These are phyloP conservation scores for Oryzias dopingdopingensis DNA, from an alignment of 2,797 vertebrate genomes.

Conservation along the genomic window DNA sequence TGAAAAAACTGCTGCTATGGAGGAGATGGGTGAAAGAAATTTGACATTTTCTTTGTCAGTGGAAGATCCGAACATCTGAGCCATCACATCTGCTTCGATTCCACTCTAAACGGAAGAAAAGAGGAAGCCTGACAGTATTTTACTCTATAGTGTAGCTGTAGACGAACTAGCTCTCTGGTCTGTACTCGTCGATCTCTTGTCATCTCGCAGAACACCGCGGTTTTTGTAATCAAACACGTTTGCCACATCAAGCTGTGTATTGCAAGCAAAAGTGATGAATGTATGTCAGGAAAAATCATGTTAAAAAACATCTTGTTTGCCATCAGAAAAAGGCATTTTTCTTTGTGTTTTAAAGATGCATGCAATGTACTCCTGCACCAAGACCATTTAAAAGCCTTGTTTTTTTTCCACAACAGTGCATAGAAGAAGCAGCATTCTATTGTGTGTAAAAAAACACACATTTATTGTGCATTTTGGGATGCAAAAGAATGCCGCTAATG, in stretches of 20 bases:
- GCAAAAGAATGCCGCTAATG: no score
- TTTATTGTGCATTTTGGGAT: no score
- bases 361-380: no score
- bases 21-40: slow-evolving; percentile 48
- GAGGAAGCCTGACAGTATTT: slow-evolving; percentile 30
- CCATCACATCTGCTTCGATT: slow-evolving; percentile 45
- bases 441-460: no score
- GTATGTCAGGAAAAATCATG: no score
- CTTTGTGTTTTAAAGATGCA: no score
- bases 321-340: no score
- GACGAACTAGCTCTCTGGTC: slow-evolving; percentile 29
- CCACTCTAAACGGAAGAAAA: slow-evolving; percentile 42
- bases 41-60: slow-evolving; percentile 42
- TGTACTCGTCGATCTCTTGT: slow-evolving; percentile 26
- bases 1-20: slow-evolving; percentile 73
- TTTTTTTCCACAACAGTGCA: no score
- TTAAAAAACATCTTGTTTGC: no score
- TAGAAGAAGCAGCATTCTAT: no score
- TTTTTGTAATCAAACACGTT: slow-evolving; percentile 52
- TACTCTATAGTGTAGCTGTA: slow-evolving; percentile 75
- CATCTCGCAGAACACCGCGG: slow-evolving; percentile 28
- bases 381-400: no score
- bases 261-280: no score
- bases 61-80: slow-evolving; percentile 45
- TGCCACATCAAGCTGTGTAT: slow-evolving; percentile 44